These are phyloP conservation scores for Micromussa lordhowensis DNA, from an alignment of 92 coral and sea anemone species.

Conservation along the genomic window DNA sequence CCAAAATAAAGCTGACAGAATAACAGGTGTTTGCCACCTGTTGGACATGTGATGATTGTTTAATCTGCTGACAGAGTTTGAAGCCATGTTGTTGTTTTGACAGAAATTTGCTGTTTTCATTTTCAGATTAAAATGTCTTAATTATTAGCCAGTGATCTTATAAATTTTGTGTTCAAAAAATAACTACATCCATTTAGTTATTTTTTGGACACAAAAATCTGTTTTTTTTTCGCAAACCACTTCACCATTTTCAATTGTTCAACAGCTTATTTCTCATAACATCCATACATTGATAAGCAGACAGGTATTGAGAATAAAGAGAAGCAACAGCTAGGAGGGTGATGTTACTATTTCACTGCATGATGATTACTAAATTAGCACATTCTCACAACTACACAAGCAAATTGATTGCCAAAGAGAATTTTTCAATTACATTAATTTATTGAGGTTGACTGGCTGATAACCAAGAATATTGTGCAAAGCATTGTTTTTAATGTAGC, in stretches of 20 bases:
- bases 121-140: background rate
- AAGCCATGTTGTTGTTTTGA: background rate
- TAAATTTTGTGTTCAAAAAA: background rate
- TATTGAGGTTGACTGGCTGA: background rate
- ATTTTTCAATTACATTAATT: background rate
- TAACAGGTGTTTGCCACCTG: constrained; percentile 48
- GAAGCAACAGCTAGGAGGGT: background rate
- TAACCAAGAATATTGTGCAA: background rate
- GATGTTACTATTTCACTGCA: background rate
- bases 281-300: background rate
- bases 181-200: background rate
- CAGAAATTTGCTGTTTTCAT: background rate
- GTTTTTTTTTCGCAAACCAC: background rate
- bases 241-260: background rate
- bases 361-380: background rate
- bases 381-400: background rate
- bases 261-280: background rate
- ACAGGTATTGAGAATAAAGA: background rate
- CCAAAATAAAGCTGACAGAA: constrained; percentile 21
- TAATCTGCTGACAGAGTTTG: constrained; percentile 13
- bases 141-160: background rate
- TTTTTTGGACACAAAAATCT: background rate
- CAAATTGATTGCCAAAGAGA: background rate
- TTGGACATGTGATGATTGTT: constrained; percentile 11
- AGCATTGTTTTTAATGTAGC: background rate